Percentiles rank a stretch among this genome's conserved stretches.
Conservation (phyloP, 2,888 invertebrate species). For the Drosophila tanythrix region DNA sequence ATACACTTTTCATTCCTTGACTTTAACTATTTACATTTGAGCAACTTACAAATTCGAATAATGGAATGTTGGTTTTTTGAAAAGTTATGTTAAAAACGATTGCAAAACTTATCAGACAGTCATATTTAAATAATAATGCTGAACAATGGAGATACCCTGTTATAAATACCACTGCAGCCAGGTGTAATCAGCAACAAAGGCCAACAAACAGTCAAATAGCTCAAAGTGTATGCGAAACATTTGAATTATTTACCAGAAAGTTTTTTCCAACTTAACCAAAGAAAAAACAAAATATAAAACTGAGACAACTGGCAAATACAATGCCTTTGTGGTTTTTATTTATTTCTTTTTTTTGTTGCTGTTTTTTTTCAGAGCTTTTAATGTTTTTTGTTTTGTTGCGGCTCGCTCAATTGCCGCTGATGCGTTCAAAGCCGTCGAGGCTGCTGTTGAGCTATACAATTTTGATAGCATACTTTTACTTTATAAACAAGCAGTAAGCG, state of each 20-base stretch:
- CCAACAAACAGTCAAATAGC: constrained; percentile 20
- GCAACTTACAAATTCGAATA: not conserved
- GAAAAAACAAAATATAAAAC: constrained; percentile 6
- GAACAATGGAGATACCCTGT: not conserved
- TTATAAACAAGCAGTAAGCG: constrained; percentile 61
- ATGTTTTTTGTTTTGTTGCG: constrained; percentile 45
- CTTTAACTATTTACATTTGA: not conserved
- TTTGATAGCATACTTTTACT: constrained; percentile 75
- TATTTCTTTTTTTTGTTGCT: constrained; percentile 19
- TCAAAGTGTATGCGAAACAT: constrained; percentile 51
- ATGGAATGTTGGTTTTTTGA: not conserved
- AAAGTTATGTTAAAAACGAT: not conserved
- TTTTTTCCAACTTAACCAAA: constrained; percentile 47
- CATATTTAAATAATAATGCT: not conserved
- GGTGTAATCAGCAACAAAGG: constrained; percentile 25
- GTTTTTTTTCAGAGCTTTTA: constrained; percentile 14
- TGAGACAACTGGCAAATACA: constrained; percentile 13
- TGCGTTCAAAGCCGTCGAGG: constrained; percentile 59
- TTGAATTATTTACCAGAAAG: constrained; percentile 68
- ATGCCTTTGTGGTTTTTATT: constrained; percentile 47
- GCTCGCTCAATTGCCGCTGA: constrained; percentile 61
- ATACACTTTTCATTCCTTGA: not conserved
- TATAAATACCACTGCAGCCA: not conserved
- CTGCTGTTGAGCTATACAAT: constrained; percentile 51
- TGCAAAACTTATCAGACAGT: not conserved